Base-by-base conservation (phyloP, 2,113 vertebrate species). In the Hippocampus mohnikei region DNA sequence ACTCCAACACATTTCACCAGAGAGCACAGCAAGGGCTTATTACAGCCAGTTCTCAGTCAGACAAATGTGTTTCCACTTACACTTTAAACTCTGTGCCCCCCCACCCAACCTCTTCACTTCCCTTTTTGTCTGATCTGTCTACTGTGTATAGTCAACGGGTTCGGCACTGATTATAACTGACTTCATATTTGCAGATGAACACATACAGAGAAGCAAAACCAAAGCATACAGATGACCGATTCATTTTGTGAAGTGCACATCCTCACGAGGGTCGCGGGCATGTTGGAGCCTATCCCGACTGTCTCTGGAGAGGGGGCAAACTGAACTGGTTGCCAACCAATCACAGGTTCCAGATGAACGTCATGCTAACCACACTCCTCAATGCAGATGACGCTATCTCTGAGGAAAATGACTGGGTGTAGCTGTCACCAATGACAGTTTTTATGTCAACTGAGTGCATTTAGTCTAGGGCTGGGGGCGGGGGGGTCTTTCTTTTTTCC, bases 11-110 rank as follows among this genome's bases (percentile, higher is more conserved):
- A 85, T 81, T 83, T 85, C 73, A 80, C 60, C 73, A 82, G 73
- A 74, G 58, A 72, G 60, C 53, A 50, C 71, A 72, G 76, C 73
- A 41, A 74, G 20, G 62, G 76, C 71, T 76, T 81, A 81, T 86
- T 79, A 80, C 61, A 79, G 69, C 62, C 67, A 73, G 70, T 67
- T 69, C 70, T 64, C 64, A 73, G 66, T 82, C 72, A 42, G 67
- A 74, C 40, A 80, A 87, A 90, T 82, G 62, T 84, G 81, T 83
- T 88, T 71, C 78, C 75, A 85, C 73, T 86, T 77, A 78, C 76
- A 78, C 18, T 4, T 70, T 73, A 79, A 75, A 72, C 46, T 79
- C 53, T 59, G 69, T 69, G 18, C 64, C 40, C 15, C 37, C 52
- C 52, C 52, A 15, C 42, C 61, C 60, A 37, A 62, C 60, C 33